Conservation (phyloP, 1,140 invertebrate genomes). For the Druon quercuslanigerum region DNA sequence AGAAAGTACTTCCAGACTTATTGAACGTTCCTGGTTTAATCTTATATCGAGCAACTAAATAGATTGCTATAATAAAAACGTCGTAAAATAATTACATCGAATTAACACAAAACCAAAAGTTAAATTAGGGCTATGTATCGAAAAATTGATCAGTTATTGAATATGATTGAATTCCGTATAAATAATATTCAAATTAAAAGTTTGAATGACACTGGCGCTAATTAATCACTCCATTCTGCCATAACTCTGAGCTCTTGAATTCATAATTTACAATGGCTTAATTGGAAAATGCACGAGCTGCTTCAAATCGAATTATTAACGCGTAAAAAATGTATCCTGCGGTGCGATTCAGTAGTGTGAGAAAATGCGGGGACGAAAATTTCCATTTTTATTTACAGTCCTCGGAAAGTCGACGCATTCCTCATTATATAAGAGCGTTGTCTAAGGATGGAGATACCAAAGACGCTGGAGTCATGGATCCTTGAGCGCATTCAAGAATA, state of each 20-base stretch:
- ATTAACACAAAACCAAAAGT: too few species aligned
- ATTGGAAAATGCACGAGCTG: neutral
- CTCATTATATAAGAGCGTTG: conserved; percentile 14
- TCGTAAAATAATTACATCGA: too few species aligned
- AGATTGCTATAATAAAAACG: too few species aligned
- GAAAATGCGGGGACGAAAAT: neutral
- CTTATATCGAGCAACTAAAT: neutral
- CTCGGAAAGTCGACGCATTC: too few species aligned
- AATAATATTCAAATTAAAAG: too few species aligned
- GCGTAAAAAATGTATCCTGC: conserved; percentile 6
- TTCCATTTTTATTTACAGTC: neutral
- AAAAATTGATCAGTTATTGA: too few species aligned
- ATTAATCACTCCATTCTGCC: too few species aligned
- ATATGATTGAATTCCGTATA: too few species aligned
- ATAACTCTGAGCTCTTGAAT: too few species aligned
- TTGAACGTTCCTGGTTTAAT: neutral
- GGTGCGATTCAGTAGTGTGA: neutral
- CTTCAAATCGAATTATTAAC: conserved; percentile 5
- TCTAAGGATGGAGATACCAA: conserved; percentile 1
- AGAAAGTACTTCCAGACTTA: neutral
- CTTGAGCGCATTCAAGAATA: conserved; percentile 19
- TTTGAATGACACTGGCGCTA: too few species aligned
- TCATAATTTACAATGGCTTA: neutral
- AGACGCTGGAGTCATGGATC: conserved; percentile 10
- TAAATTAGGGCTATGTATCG: too few species aligned